Base-by-base conservation (phyloP, 2,888 invertebrate species). In the Cremastinae sp. region DNA sequence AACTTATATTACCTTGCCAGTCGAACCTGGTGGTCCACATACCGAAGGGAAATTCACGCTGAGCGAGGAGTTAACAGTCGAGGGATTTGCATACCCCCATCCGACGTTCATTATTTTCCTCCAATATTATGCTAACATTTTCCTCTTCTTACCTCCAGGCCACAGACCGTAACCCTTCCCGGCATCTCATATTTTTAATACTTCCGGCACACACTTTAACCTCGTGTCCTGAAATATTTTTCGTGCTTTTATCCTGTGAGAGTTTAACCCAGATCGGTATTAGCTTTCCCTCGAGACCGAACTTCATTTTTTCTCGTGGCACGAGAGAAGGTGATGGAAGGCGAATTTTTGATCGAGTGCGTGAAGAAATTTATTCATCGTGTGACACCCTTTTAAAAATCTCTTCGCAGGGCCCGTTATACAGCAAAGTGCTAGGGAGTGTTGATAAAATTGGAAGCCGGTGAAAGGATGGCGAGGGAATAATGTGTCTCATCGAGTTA, bases 1-100 rank as follows among this genome's bases (percentile, higher is more conserved):
- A 61, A 74, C 59, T 77, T 72, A 68, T 75, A 65, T 51, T 69
- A 77, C 53, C 49, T 61, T 36, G 45, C 38, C 45, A 62, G 34
- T 59, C 64, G 41, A 61, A 28, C 18, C 16, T 10, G 9, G 34
- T 65, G 9, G 34, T 65, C 54, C 16, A 53, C 36, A 66, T 59
- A 59, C 28, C 75, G 68, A 65, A 53, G 70, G 62, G 70, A 70
- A 70, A 74, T 74, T 70, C 49, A 28, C 41, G 18, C 47, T 54
- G 47, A 73, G 62, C 59, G 59, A 69, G 51, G 47, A 38, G 58
- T 36, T 64, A 73, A 69, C 58, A 47, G 64, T 69, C 62, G 16
- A 14, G 61, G 62, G 70, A 61, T 36, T 38, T 1, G 4, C 20
- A 28, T 34, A 9, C 12, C 22, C n/a, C 8, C 41, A 18, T 61